These are phyloP conservation scores for Uropsilus gracilis DNA, from an alignment of 2,113 vertebrate genomes.

Conservation along the genomic window DNA sequence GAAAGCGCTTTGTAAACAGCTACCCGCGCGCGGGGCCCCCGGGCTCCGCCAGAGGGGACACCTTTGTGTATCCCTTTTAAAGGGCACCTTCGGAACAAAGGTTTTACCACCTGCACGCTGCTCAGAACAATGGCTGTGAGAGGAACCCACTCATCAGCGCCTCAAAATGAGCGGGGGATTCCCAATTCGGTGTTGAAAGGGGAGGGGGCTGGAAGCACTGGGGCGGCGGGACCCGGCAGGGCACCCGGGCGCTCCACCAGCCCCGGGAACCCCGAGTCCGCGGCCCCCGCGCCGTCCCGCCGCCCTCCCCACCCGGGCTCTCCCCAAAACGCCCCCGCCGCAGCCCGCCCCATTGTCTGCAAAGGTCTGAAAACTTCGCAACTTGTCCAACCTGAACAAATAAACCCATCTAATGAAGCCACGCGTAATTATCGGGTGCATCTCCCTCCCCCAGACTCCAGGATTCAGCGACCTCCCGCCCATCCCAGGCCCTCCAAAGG, in stretches of 20 bases:
- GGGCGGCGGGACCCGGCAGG: neutral
- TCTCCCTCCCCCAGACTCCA: neutral
- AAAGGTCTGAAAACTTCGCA: slow-evolving; percentile 72
- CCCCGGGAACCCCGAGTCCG: neutral
- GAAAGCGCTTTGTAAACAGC: slow-evolving; percentile 82
- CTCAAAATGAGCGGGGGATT: slow-evolving; percentile 75
- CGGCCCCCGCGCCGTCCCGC: slow-evolving; percentile 7
- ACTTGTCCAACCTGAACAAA: slow-evolving; percentile 29
- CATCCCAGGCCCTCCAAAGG: neutral
- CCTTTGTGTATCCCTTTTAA: slow-evolving; percentile 11
- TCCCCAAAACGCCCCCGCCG: slow-evolving; percentile 68
- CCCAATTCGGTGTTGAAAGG: slow-evolving; percentile 72
- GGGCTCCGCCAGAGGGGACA: slow-evolving; percentile 57
- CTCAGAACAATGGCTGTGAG: slow-evolving; percentile 52
- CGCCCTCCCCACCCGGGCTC: slow-evolving; percentile 7
- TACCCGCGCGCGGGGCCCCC: neutral
- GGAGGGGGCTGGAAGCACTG: neutral
- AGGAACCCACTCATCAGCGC: neutral
- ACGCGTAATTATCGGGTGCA: neutral
- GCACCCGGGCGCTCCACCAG: neutral
- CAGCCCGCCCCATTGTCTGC: slow-evolving; percentile 72
- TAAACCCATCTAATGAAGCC: neutral
- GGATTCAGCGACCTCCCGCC: neutral
- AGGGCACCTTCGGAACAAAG: slow-evolving; percentile 80
- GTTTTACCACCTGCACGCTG: slow-evolving; percentile 68